Conservation (phyloP, 2,113 vertebrate genomes). For the Cynoglossus semilaevis region DNA sequence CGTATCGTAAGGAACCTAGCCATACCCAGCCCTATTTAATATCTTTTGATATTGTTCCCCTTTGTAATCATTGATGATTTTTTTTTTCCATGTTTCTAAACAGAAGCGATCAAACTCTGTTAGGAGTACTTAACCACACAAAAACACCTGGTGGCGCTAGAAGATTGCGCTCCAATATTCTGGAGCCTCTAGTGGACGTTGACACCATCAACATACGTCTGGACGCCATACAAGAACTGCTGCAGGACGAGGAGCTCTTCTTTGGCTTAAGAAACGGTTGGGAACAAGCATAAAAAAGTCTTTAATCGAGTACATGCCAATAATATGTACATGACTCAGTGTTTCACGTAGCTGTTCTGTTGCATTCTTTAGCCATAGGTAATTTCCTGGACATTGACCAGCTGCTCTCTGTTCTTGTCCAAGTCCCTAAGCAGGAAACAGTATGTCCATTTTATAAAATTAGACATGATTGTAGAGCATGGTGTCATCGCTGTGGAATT, state of each 20-base stretch:
- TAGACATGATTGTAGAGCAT: not conserved
- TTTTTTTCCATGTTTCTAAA: too few relatives aligned
- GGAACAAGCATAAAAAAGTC: not conserved
- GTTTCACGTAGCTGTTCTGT: slow-evolving; percentile 35
- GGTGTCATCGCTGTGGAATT: not conserved
- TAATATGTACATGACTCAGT: not conserved
- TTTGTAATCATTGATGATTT: too few relatives aligned
- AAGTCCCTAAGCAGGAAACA: slow-evolving; percentile 95
- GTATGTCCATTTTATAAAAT: slow-evolving; percentile 68
- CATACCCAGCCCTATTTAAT: too few relatives aligned
- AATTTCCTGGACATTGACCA: slow-evolving; percentile 95
- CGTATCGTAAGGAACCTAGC: too few relatives aligned
- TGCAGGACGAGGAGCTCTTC: slow-evolving; percentile 90
- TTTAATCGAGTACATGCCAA: not conserved
- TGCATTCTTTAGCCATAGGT: slow-evolving; percentile 83
- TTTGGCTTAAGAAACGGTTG: slow-evolving; percentile 89
- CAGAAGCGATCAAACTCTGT: slow-evolving; percentile 87
- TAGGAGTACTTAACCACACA: slow-evolving; percentile 92
- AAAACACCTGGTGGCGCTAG: slow-evolving; percentile 91
- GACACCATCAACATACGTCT: slow-evolving; percentile 89
- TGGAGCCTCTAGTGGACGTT: slow-evolving; percentile 88
- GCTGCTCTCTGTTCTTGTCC: slow-evolving; percentile 91
- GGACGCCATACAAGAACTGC: slow-evolving; percentile 89
- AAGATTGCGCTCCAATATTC: slow-evolving; percentile 90
- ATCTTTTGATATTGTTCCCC: too few relatives aligned